A percentile compares a stretch with the other conserved stretches of the same genome.
phyloP scores from a whole-genome alignment of 2,888 invertebrate species.

The Pseudanteris insignis region DNA sequence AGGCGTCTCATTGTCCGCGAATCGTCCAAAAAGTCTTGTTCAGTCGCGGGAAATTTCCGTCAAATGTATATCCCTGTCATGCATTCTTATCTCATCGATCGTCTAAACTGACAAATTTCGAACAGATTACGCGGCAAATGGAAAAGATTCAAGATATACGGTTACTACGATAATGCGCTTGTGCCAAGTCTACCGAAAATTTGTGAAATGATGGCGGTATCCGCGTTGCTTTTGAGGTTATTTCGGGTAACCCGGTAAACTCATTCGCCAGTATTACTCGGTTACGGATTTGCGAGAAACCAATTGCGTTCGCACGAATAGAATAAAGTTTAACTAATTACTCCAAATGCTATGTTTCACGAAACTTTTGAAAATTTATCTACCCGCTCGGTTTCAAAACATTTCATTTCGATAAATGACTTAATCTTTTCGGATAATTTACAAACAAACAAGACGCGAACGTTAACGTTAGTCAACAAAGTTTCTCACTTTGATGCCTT shows the following conservation, averaged over 20 bases:
- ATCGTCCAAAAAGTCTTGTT: no score
- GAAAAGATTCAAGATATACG: slow-evolving; percentile 15
- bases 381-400: no score
- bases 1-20: no score
- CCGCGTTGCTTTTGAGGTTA: slow-evolving; percentile 30
- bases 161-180: slow-evolving; percentile 37
- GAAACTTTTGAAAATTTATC: no score
- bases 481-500: no score
- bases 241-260: slow-evolving; percentile 13
- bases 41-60: slow-evolving; percentile 10
- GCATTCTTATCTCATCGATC: slow-evolving; percentile 25
- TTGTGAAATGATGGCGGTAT: slow-evolving; percentile 23
- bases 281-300: slow-evolving; percentile 22
- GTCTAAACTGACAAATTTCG: slow-evolving; percentile 31
- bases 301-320: not conserved
- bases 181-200: slow-evolving; percentile 29
- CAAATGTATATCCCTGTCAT: slow-evolving; percentile 8
- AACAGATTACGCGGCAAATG: slow-evolving; percentile 27
- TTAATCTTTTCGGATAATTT: no score
- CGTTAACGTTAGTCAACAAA: no score
- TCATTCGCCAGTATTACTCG: slow-evolving; percentile 15
- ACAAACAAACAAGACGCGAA: no score
- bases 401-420: no score
- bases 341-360: no score
- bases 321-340: no score